phyloP scores from a whole-genome alignment of 2,113 vertebrate genomes.

The Psilopsiagon aymara region DNA sequence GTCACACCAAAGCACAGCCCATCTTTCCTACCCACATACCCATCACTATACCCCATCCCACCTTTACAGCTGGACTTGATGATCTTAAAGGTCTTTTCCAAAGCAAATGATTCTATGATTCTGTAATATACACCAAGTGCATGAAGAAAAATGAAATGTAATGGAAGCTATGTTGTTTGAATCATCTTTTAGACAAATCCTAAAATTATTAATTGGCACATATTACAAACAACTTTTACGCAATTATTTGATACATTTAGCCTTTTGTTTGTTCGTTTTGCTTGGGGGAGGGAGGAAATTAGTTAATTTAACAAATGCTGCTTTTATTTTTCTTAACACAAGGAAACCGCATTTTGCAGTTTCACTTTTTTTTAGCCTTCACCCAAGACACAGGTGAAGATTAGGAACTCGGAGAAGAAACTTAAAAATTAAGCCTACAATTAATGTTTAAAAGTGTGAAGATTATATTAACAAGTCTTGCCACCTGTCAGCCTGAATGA shows the following conservation, averaged over 20 bases:
- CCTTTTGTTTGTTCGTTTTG: not conserved
- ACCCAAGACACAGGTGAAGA: not conserved
- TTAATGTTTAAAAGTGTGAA: not conserved
- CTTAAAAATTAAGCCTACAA: not conserved
- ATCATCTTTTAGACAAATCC: not conserved
- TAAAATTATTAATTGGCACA: not conserved
- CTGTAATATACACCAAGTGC: not conserved
- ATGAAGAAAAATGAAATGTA: not conserved
- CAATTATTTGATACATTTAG: not conserved
- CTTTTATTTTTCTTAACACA: not conserved
- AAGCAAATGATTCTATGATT: not conserved
- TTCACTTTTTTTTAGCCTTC: not conserved
- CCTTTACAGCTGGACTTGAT: not conserved
- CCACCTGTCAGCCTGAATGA: not conserved
- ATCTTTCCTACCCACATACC: not conserved
- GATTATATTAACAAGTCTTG: not conserved
- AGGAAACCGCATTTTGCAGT: not conserved
- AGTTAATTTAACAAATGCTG: not conserved
- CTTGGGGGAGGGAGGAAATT: not conserved
- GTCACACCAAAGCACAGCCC: not conserved
- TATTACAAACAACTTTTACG: not conserved
- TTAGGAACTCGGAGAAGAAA: not conserved
- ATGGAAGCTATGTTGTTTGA: not conserved
- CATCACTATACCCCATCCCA: not conserved
- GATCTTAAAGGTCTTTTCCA: not conserved